Evolutionary conservation across 2,113 vertebrate genomes (phyloP), one percentile per base, ranked within the genome.

Genomic region (Mola mola): DNA sequence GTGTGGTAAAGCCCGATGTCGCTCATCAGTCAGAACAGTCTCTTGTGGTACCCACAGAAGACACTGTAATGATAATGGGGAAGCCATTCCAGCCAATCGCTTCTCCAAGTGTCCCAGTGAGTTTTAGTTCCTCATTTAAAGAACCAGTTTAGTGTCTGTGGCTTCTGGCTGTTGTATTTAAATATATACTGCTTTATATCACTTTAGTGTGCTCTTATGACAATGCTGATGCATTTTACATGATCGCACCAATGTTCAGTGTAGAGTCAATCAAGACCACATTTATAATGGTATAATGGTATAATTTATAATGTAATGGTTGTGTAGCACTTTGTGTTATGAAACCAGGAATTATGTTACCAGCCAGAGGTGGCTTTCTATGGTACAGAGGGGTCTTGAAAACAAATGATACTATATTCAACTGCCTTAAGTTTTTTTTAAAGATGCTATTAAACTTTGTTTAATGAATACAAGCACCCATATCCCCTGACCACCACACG

Each of bases 391-490:
- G 12, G 29, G 47, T 59, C 75, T 79, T 82, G 75, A 81, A 81
- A 77, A 50, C 63, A 74, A 75, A 83, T 81, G 57, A 79, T 75
- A 74, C 47, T 37, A 75, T 64, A 62, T 22, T 40, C n/a, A 34
- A 8, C 58, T 76, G 66, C 59, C 62, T 13, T 19, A 34, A 67
- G 82, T 46, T 72, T 80, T 77, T 49, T 61, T 25, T 63, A 72
- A 77, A 79, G 44, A 66, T 40, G 29, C 57, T 58, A 29, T 79
- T 66, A 78, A 84, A 79, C 76, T 75, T 85, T 19, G 66, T 86
- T 20, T 38, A 24, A 10, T 41, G 56, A 62, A 85, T 66, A 51
- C 17, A 70, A 59, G 57, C 15, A 2, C 47, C 22, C 29, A 21
- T 25, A 37, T 24, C 29, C 44, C 22, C 52, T 53, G 49, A 64